Percentiles rank a stretch among this genome's conserved stretches.
Evolutionary conservation across 92 coral and sea anemone genomes (phyloP).

Genomic region (Metridium senile): DNA sequence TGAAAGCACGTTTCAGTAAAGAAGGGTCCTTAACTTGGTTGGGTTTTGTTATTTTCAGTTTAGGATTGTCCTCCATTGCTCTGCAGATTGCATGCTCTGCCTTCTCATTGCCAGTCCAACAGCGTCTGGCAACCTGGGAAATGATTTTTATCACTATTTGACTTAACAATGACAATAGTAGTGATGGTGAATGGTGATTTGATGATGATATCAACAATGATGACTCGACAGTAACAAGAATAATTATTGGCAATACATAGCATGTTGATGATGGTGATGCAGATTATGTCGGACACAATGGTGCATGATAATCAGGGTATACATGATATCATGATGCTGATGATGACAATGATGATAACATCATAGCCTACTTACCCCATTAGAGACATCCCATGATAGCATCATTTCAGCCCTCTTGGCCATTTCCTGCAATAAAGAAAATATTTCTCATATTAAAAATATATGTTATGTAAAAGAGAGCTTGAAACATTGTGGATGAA

Average conservation of each 20-base stretch:
- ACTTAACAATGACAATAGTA: neutral
- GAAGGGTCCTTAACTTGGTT: conserved; percentile 71
- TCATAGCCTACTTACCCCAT: conserved; percentile 70
- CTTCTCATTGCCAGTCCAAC: conserved; percentile 85
- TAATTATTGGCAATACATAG: too few relatives aligned
- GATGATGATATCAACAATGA: too few relatives aligned
- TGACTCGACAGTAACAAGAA: too few relatives aligned
- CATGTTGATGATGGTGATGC: neutral
- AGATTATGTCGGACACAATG: too few relatives aligned
- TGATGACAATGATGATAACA: neutral
- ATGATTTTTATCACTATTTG: too few relatives aligned
- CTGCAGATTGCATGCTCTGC: conserved; percentile 83
- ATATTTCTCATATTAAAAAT: neutral
- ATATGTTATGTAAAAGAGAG: too few relatives aligned
- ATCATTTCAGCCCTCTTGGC: conserved; percentile 69
- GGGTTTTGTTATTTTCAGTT: conserved; percentile 87
- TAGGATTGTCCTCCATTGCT: conserved; percentile 84
- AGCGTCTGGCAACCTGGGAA: conserved; percentile 83
- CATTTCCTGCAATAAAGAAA: conserved; percentile 65
- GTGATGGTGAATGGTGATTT: neutral
- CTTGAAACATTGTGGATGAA: too few relatives aligned
- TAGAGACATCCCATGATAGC: conserved; percentile 93
- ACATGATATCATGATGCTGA: too few relatives aligned
- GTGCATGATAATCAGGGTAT: too few relatives aligned
- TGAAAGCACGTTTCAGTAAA: conserved; percentile 74